Evolutionary conservation across 2,113 vertebrate genomes (phyloP).

Genomic region (Polypterus senegalus): DNA sequence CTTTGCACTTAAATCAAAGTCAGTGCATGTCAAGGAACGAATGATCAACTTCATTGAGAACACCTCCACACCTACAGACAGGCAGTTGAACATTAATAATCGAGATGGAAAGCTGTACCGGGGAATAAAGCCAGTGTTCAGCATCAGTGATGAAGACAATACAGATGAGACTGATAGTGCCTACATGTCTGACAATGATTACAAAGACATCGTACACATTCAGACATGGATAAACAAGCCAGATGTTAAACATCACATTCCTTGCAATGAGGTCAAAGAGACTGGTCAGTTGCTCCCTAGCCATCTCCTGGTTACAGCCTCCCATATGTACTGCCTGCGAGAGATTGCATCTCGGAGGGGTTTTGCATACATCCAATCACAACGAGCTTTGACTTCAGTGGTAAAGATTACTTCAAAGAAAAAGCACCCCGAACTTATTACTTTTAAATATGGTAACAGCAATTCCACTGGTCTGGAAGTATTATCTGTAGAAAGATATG

Average conservation of each 20-base stretch:
- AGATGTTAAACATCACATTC: slow-evolving; percentile 60
- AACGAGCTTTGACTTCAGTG: slow-evolving; percentile 60
- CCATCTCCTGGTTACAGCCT: slow-evolving; percentile 60
- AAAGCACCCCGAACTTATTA: slow-evolving; percentile 67
- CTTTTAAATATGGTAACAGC: slow-evolving; percentile 68
- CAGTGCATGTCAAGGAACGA: slow-evolving; percentile 67
- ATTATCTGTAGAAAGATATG: slow-evolving; percentile 65
- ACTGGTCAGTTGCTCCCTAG: slow-evolving; percentile 67
- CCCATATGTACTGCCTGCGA: slow-evolving; percentile 68
- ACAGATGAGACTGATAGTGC: slow-evolving; percentile 68
- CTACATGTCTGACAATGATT: slow-evolving; percentile 65
- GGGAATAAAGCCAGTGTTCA: slow-evolving; percentile 67
- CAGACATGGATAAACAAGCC: slow-evolving; percentile 72
- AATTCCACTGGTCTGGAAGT: slow-evolving; percentile 60
- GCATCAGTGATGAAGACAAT: slow-evolving; percentile 63
- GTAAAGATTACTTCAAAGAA: slow-evolving; percentile 74
- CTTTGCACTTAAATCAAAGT: slow-evolving; percentile 62
- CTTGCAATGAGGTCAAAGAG: slow-evolving; percentile 68
- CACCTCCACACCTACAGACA: slow-evolving; percentile 63
- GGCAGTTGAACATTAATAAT: slow-evolving; percentile 67
- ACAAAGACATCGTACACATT: slow-evolving; percentile 63
- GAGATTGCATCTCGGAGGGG: slow-evolving; percentile 62
- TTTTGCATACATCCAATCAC: slow-evolving; percentile 66
- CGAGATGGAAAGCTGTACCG: slow-evolving; percentile 64
- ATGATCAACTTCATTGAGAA: slow-evolving; percentile 73